Percentiles rank a stretch among this genome's conserved stretches.
Conservation (phyloP, 1,140 invertebrate genomes). For the Glomeris maerens region DNA sequence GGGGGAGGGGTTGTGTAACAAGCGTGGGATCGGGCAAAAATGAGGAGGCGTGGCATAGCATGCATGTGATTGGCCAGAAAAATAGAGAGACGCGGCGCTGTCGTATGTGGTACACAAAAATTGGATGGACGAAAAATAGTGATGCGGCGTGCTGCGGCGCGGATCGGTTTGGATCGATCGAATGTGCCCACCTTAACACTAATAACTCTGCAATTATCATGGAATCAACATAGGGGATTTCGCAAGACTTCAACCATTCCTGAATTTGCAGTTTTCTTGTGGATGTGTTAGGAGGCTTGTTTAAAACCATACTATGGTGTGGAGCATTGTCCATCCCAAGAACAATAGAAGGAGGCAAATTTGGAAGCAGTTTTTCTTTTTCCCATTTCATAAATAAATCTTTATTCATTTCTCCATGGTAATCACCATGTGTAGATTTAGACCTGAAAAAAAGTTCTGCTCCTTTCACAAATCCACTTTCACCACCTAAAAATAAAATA, state of each 20-base stretch:
- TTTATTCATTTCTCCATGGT: slow-evolving; percentile 21
- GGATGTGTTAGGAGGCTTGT: slow-evolving; percentile 5
- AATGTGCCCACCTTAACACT: background rate
- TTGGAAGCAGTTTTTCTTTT: slow-evolving; percentile 18
- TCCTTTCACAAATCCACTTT: slow-evolving; percentile 1
- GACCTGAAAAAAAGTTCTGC: background rate
- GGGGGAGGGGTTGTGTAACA: too few species aligned
- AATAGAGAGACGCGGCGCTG: too few species aligned
- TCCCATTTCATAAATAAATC: slow-evolving; percentile 20
- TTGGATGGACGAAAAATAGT: too few species aligned
- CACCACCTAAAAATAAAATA: too few species aligned
- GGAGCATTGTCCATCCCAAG: slow-evolving; percentile 23
- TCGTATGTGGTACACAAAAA: too few species aligned
- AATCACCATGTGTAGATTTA: slow-evolving; percentile 12
- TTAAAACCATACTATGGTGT: slow-evolving; percentile 18
- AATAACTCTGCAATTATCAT: background rate
- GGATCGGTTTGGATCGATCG: too few species aligned
- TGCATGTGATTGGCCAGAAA: too few species aligned
- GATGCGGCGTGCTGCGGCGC: too few species aligned
- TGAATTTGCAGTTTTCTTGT: slow-evolving; percentile 13
- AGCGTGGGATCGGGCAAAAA: too few species aligned
- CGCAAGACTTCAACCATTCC: slow-evolving; percentile 9
- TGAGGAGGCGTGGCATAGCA: too few species aligned
- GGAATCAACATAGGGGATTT: background rate
- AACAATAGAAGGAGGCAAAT: slow-evolving; percentile 12